phyloP scores from a whole-genome alignment of 2,888 invertebrate species.

The Diplolepis rosae region DNA sequence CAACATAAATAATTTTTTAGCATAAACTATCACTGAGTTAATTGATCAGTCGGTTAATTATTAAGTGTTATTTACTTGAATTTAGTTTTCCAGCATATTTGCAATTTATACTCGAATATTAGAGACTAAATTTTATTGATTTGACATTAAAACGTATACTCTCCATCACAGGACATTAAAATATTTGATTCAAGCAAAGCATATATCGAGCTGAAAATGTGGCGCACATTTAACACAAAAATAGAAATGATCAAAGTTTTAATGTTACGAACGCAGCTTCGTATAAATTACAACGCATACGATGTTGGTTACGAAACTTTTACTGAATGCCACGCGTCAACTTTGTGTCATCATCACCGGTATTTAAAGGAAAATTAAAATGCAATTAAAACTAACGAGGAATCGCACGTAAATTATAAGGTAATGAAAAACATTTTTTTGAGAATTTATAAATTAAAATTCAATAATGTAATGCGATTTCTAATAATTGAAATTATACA shows the following conservation, averaged over 20 bases:
- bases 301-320: slow-evolving; percentile 14
- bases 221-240: slow-evolving; percentile 56
- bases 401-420: not conserved
- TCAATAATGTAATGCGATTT: not conserved
- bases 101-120: no score
- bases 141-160: not conserved
- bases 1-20: no score
- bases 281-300: slow-evolving; percentile 9
- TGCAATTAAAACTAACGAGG: slow-evolving; percentile 9
- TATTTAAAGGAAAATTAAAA: slow-evolving; percentile 16
- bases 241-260: slow-evolving; percentile 68
- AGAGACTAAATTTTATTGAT: not conserved
- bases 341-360: slow-evolving; percentile 15
- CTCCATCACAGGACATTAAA: not conserved
- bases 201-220: slow-evolving; percentile 32
- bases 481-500: not conserved
- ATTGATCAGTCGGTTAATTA: no score
- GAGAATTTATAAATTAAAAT: no score
- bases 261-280: slow-evolving; percentile 39
- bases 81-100: not conserved
- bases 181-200: slow-evolving; percentile 7
- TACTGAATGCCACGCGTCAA: slow-evolving; percentile 22
- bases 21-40: no score
- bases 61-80: not conserved
- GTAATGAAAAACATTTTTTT: not conserved